A percentile compares a stretch with the other conserved stretches of the same genome.
Evolutionary conservation across 2,797 vertebrate genomes (phyloP).

Genomic region (Labroides dimidiatus): DNA sequence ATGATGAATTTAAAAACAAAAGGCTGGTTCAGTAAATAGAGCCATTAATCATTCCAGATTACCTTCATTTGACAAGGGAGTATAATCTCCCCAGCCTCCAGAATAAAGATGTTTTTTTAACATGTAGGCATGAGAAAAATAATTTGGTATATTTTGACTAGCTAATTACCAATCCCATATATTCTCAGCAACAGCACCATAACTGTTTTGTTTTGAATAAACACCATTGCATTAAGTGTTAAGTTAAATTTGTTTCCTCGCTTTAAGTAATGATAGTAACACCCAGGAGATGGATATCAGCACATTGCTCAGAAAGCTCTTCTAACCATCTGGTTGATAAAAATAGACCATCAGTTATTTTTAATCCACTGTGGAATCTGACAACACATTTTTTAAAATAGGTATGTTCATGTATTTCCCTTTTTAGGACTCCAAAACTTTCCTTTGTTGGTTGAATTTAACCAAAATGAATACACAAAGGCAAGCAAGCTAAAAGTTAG

Average conservation of each 20-base stretch:
- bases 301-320: not conserved
- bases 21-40: conserved; percentile 39
- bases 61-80: conserved; percentile 28
- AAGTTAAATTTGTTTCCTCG: too few species aligned
- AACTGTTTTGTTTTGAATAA: too few species aligned
- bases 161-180: not conserved
- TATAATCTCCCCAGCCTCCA: not conserved
- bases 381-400: not conserved
- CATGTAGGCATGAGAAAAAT: not conserved
- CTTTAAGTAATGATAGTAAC: too few species aligned
- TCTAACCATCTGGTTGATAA: not conserved
- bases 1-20: conserved; percentile 50
- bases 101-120: not conserved
- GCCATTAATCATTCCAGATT: conserved; percentile 45
- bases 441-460: too few species aligned
- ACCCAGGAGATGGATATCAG: not conserved
- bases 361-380: not conserved
- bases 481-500: too few species aligned
- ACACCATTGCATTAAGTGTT: too few species aligned
- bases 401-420: not conserved
- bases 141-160: conserved; percentile 2
- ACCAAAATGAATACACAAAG: too few species aligned
- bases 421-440: too few species aligned
- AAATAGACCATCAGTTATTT: not conserved
- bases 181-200: not conserved